phyloP scores from a whole-genome alignment of 2,113 vertebrate genomes.

The Felis catus region DNA sequence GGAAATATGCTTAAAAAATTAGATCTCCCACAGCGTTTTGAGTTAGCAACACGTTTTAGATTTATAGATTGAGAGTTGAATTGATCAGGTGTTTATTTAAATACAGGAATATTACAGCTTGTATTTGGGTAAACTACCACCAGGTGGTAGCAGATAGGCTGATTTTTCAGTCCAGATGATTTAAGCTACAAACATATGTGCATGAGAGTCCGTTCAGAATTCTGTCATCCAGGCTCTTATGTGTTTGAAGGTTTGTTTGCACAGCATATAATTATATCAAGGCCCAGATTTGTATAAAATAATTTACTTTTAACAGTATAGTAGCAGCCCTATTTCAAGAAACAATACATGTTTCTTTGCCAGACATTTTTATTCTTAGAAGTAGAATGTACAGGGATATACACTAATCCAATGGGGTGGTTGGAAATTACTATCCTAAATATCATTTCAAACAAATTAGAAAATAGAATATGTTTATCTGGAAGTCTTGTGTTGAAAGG shows the following conservation, averaged over 20 bases:
- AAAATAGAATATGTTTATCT: not conserved
- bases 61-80: not conserved
- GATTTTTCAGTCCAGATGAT: not conserved
- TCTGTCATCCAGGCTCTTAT: not conserved
- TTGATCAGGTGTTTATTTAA: not conserved
- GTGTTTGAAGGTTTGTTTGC: not conserved
- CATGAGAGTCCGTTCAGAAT: not conserved
- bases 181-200: not conserved
- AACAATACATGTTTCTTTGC: not conserved
- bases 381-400: not conserved
- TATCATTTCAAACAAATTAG: conserved; percentile 13
- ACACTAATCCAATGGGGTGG: not conserved
- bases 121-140: conserved; percentile 44
- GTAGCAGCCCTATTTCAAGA: not conserved
- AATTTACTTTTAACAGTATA: not conserved
- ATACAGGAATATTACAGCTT: not conserved
- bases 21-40: not conserved
- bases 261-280: not conserved
- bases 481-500: not conserved
- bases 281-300: not conserved
- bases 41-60: not conserved
- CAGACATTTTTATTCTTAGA: not conserved
- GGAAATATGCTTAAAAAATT: not conserved
- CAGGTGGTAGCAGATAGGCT: conserved; percentile 48
- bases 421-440: not conserved